Evolutionary conservation across 2,888 invertebrate genomes (phyloP), one percentile per base, ranked within the genome.

Genomic region (Congeria kusceri): DNA sequence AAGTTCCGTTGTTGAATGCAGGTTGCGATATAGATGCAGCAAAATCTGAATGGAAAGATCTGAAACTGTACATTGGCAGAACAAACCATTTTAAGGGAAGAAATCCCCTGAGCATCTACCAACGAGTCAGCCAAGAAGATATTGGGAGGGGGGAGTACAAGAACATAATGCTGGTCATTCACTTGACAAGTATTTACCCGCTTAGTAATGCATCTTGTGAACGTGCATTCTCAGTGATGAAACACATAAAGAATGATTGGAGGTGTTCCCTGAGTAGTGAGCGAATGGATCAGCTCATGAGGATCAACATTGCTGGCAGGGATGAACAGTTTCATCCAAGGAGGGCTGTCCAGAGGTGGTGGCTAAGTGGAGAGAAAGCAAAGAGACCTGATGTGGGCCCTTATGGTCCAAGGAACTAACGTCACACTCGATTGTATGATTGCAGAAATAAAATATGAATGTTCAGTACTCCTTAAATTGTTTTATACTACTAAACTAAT

Each of bases 141-240:
- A 49, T 49, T 20, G 49, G 20, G 20, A 49, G 49, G 49, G 49
- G 18, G 15, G 49, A 49, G 49, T 49, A 49, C 49, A 49, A 4
- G 11, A 49, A 49, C 49, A 49, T 49, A 9, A 20, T 49, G 49
- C 49, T 49, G 5, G 20, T 49, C 49, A 49, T 49, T 49, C 49
- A 49, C 18, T 49, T 32, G 32, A 32, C 32, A 4, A 32, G 58
- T 62, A 29, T 83, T 3, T 64, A 65, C 23, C 75, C 77, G 9
- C 63, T 83, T 3, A 69, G 68, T 32, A 32, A 32, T 32, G 32
- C 32, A 32, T 32, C 32, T 7, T 32, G 32, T 32, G 32, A 32
- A 32, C 32, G 32, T 32, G 32, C 32, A 4, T 32, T 49, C 20
- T 49, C 49, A 5, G 18, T 49, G 7, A 49, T 49, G 49, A 49